Evolutionary conservation across 2,888 invertebrate species (phyloP), one percentile per base, ranked within the genome.

Genomic region (Frankliniella intonsa): DNA sequence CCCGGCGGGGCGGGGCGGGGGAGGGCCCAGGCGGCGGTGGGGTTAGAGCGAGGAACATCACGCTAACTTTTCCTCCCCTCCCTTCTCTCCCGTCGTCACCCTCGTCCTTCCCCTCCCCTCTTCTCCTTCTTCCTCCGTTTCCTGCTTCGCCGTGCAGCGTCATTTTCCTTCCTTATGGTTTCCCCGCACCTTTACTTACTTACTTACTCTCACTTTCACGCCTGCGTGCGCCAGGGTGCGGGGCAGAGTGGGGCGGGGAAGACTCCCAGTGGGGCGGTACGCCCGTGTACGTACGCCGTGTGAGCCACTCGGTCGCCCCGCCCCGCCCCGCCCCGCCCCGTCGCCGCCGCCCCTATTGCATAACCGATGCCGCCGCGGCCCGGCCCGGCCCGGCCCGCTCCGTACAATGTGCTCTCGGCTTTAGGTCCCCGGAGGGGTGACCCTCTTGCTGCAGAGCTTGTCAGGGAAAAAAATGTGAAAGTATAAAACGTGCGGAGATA

Each of bases 201-300:
- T 76, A 76, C 69, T 76, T 76, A 25, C 69, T 25, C 69, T 76
- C 69, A 76, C 69, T 76, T 76, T 76, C 69, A 25, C 25, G 25
- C 69, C 25, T 22, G n/a, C 69, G 11, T 38, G 38, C 38, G 38
- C 38, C 38, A 38, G 38, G 38, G 38, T 38, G 38, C 38, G 38
- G 38, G 38, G 38, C 38, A 5, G 38, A 5, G 38, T 38, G 2
- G 38, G 38, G 38, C 38, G 5, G 38, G 38, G 38, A 38, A 38
- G 38, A 5, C 38, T 38, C 38, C 38, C 38, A 38, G 38, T 38
- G 38, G 38, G 38, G 38, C 38, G 38, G 38, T 38, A 38, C 38
- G 38, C 38, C 38, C 38, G 2, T 38, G 38, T 38, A 38, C 38
- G 38, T 38, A 38, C 38, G 38, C 5, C 38, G 38, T 38, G 38